Conservation (phyloP, 1,140 invertebrate genomes). For the Arctopsyche grandis region DNA sequence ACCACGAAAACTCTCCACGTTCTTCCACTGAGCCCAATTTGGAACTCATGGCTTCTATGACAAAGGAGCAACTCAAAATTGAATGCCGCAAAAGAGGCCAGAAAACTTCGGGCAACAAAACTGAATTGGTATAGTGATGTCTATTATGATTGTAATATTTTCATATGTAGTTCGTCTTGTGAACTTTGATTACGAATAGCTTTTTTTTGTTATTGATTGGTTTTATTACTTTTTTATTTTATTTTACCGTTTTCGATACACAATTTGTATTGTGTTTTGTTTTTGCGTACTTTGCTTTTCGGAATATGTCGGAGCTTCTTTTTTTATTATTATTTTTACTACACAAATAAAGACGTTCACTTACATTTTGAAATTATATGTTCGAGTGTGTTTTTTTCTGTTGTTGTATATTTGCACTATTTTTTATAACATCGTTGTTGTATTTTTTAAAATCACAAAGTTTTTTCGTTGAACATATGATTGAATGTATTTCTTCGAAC, state of each 20-base stretch:
- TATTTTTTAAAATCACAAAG: too few species aligned
- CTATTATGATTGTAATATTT: constrained; percentile 44
- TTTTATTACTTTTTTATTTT: constrained; percentile 43
- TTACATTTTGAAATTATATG: too few species aligned
- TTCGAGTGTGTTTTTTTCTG: too few species aligned
- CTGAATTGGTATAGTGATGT: constrained; percentile 67
- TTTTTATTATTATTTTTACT: too few species aligned
- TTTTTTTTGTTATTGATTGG: background rate
- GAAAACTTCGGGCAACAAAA: constrained; percentile 70
- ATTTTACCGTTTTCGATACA: background rate
- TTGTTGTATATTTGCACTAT: too few species aligned
- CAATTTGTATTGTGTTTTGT: background rate
- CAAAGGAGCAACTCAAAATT: constrained; percentile 70
- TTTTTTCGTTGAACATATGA: too few species aligned
- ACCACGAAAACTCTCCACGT: constrained; percentile 36
- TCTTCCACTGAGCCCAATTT: constrained; percentile 56
- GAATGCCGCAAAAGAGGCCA: constrained; percentile 71
- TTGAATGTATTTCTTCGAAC: too few species aligned
- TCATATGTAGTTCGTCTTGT: constrained; percentile 30
- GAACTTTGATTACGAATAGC: constrained; percentile 2
- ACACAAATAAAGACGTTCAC: too few species aligned
- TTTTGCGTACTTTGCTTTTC: too few species aligned
- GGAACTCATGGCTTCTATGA: constrained; percentile 67
- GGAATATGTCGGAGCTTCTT: too few species aligned
- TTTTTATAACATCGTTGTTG: too few species aligned